Evolutionary conservation across 2,797 vertebrate species (phyloP).

Genomic region (Gallinago stenura): DNA sequence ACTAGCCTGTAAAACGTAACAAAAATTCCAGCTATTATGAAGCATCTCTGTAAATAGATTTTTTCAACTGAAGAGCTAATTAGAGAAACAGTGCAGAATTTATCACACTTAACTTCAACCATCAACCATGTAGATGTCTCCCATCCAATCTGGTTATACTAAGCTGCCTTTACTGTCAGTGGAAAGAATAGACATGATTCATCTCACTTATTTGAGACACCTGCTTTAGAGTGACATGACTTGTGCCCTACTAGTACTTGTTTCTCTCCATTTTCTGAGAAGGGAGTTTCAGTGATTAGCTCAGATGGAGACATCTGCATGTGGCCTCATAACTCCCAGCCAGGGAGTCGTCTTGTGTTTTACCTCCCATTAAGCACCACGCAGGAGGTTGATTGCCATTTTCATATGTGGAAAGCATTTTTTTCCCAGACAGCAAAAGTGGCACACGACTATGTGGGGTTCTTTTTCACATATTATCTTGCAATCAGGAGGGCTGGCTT

Average conservation of each 20-base stretch:
- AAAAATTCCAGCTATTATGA: not conserved
- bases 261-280: slow-evolving; percentile 52
- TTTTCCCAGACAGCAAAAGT: slow-evolving; percentile 27
- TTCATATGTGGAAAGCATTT: slow-evolving; percentile 52
- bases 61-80: not conserved
- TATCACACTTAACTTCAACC: not conserved
- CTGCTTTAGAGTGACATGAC: slow-evolving; percentile 7
- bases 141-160: not conserved
- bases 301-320: slow-evolving; percentile 65
- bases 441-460: not conserved
- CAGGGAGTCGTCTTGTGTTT: slow-evolving; percentile 61
- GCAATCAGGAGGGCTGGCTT: slow-evolving; percentile 51
- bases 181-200: not conserved
- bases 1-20: not conserved
- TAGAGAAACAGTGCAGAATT: not conserved
- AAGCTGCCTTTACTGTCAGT: not conserved
- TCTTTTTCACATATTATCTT: slow-evolving; percentile 29
- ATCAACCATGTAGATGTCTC: not conserved
- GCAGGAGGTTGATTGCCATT: slow-evolving; percentile 67
- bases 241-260: slow-evolving; percentile 12
- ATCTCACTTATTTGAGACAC: slow-evolving; percentile 15
- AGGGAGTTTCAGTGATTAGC: slow-evolving; percentile 65
- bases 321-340: slow-evolving; percentile 55
- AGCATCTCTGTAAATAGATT: not conserved
- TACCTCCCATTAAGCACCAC: slow-evolving; percentile 70